These are phyloP conservation scores for Eristalinus sepulchralis DNA, from an alignment of 2,888 invertebrate species.

Conservation along the genomic window DNA sequence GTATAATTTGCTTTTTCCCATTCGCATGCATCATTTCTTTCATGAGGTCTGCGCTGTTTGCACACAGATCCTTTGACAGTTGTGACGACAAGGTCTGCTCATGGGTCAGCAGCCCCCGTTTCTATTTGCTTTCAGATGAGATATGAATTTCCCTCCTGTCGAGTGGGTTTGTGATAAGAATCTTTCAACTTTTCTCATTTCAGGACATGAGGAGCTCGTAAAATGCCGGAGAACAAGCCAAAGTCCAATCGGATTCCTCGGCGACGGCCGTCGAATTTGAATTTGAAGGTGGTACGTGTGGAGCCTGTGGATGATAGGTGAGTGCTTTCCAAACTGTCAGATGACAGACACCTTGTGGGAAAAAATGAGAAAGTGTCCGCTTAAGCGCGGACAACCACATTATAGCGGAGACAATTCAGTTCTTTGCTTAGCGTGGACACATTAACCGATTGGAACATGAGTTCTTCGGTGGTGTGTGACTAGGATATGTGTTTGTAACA, in stretches of 20 bases:
- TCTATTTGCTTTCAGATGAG: not conserved
- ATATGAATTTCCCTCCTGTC: not conserved
- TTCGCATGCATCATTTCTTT: conserved; percentile 59
- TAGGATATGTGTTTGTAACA: too few species aligned
- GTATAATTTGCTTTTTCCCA: conserved; percentile 48
- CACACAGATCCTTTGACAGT: conserved; percentile 27
- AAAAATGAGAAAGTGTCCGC: not conserved
- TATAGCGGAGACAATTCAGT: too few species aligned
- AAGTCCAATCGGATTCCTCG: conserved; percentile 65
- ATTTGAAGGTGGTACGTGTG: conserved; percentile 64
- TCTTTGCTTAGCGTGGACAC: not conserved
- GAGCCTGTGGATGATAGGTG: conserved; percentile 57
- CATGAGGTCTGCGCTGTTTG: conserved; percentile 17
- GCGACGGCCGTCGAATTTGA: conserved; percentile 65
- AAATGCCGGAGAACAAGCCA: conserved; percentile 59
- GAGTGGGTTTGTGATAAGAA: not conserved
- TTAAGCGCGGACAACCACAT: too few species aligned
- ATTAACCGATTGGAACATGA: too few species aligned
- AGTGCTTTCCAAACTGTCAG: conserved; percentile 53
- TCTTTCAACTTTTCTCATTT: conserved; percentile 10
- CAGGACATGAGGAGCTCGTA: conserved; percentile 47
- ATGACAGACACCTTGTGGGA: not conserved
- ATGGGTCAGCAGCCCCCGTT: conserved; percentile 29
- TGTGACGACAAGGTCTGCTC: conserved; percentile 1
- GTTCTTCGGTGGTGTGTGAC: too few species aligned